Conservation (phyloP, 2,888 invertebrate genomes). For the Parnassius smintheus region DNA sequence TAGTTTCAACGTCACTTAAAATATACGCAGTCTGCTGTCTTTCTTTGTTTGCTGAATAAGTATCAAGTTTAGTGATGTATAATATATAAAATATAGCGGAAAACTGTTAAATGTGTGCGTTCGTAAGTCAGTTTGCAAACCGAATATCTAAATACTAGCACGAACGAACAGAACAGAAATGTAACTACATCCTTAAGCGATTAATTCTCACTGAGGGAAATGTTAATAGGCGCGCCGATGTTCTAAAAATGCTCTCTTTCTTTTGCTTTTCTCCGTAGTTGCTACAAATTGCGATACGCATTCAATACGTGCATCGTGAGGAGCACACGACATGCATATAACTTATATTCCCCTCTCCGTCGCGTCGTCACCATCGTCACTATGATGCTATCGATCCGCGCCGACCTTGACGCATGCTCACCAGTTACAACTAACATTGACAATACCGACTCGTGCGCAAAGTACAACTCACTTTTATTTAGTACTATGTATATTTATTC, state of each 20-base stretch:
- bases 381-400: conserved; percentile 58
- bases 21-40: too few relatives aligned
- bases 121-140: too few relatives aligned
- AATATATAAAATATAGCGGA: too few relatives aligned
- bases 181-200: too few relatives aligned
- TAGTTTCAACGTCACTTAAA: too few relatives aligned
- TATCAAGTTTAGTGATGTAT: too few relatives aligned
- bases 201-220: background rate
- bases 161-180: too few relatives aligned
- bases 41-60: too few relatives aligned
- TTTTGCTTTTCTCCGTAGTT: conserved; percentile 62
- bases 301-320: conserved; percentile 48
- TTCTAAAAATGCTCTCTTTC: conserved; percentile 69
- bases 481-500: conserved; percentile 3
- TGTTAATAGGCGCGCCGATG: conserved; percentile 1
- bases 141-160: too few relatives aligned
- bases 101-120: too few relatives aligned
- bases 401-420: conserved; percentile 68
- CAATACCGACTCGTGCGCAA: conserved; percentile 67
- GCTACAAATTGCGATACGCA: conserved; percentile 47
- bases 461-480: conserved; percentile 34
- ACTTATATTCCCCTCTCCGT: conserved; percentile 6
- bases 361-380: conserved; percentile 42
- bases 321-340: conserved; percentile 36
- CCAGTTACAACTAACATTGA: conserved; percentile 68